Evolutionary conservation across 1,140 invertebrate species (phyloP), one percentile per base, ranked within the genome.

Genomic region (Mamestra configurata): DNA sequence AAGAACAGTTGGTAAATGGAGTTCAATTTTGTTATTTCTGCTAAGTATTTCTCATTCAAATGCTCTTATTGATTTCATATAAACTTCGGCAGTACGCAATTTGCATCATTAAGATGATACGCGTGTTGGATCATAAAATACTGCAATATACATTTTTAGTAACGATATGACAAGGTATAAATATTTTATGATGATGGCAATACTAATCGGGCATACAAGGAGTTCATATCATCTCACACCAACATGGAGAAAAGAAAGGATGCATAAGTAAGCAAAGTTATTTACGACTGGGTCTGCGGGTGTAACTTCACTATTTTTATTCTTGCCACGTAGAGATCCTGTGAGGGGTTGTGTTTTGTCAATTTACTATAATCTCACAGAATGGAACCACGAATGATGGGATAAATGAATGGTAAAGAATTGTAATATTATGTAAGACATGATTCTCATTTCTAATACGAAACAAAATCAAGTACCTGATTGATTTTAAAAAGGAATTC

Each of bases 171-270:
- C 15, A 35, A 53, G 68, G 10, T 59, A 46, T 75, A 57, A 75
- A 75, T 59, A 46, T 75, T 59, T 75, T 75, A 75, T 46, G 20
- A n/a, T 59, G 20, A 75, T 59, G 35, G 20, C 35, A 40, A 75
- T 57, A 59, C 20, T 75, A 75, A 75, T 57, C 35, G 53, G 35
- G 35, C 4, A 43, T 43, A 22, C 11, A 27, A 70, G 40, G 13
- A 64, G 13, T 7, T 10, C 15, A 11, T 6, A 5, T 22, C 13
- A 22, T 46, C 22, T 24, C 13, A 49, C 6, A 13, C 40, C 4
- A 13, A 66, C 49, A 37, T 20, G 13, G 40, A 49, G 20, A 49
- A 66, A 70, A 70, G 6, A 70, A 24, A 49, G 40, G 40, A 15
- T 70, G 61, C 2, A 27, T n/a, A 43, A 24, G 22, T 70, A 49